Base-by-base conservation (phyloP, 2,888 invertebrate species). In the Drosophila subsilvestris region DNA sequence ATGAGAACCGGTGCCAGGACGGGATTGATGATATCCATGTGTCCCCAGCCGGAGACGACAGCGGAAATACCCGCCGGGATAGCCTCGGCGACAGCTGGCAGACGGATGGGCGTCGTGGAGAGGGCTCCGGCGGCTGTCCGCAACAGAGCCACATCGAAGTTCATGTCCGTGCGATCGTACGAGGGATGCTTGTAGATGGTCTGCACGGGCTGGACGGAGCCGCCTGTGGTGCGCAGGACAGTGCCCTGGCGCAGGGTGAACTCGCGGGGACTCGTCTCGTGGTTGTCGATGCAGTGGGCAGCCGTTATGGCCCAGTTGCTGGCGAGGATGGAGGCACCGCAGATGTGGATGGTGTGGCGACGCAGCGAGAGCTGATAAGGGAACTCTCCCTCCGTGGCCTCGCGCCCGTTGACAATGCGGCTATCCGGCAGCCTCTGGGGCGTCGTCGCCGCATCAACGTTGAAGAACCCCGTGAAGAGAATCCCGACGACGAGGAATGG, bases 361-460 rank as follows among this genome's bases (percentile, higher is more conserved):
- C 91, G 89, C n/a, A 91, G 71, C 0, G 91, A 91, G 6, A 91
- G 79, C 70, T 91, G 91, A 78, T 88, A 91, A 3, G 90, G 90
- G 62, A 91, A 91, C 44, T 91, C 82, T 3, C 89, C 87, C 17
- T 88, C 89, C 0, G 63, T 45, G 0, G 90, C 91, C 51, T 83
- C 88, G n/a, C 80, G 80, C 0, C 91, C 91, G 61, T 91, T 91
- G 1, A 91, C 91, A 45, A 91, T 91, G 1, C 91, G 88, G 20
- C 83, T 83, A 32, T 79, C 83, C 14, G 86, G 83, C 4, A 73
- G 70, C 18, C 77, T 76, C 4, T 58, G 57, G 3, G 22, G 42
- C 1, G 70, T 60, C 3, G 66, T 63, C 12, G 53, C 70, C 7
- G 62, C 70, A 5, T 29, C 27, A 3, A 12, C 42, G 12, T 37